phyloP scores from a whole-genome alignment of 2,888 invertebrate species.

The Seira musarum region DNA sequence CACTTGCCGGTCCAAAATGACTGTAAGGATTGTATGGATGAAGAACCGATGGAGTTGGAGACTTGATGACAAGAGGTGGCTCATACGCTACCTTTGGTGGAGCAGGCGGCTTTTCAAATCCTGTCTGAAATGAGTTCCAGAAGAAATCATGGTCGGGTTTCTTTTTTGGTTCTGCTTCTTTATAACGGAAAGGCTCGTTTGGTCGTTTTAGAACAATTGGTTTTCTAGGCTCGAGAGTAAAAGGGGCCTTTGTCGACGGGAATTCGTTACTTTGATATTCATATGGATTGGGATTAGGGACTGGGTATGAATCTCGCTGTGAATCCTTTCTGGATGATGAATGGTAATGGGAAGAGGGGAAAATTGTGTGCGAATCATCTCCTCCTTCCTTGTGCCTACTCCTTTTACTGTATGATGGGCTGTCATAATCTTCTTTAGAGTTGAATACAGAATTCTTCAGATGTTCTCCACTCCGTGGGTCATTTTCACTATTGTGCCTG shows the following conservation, averaged over 20 bases:
- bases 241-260: constrained; percentile 1
- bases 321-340: constrained; percentile 28
- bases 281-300: too few species aligned
- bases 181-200: constrained; percentile 53
- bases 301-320: constrained; percentile 12
- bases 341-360: constrained; percentile 35
- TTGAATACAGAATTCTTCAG: constrained; percentile 34
- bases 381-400: constrained; percentile 22
- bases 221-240: constrained; percentile 27
- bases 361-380: constrained; percentile 48
- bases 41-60: constrained; percentile 26
- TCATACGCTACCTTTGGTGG: constrained; percentile 19
- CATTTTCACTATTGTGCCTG: constrained; percentile 23
- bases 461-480: constrained; percentile 22
- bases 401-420: constrained; percentile 1
- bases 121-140: constrained; percentile 50
- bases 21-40: constrained; percentile 35
- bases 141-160: constrained; percentile 62
- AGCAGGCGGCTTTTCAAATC: not conserved
- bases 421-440: constrained; percentile 45
- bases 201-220: constrained; percentile 68
- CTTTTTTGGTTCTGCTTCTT: constrained; percentile 56
- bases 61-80: constrained; percentile 29
- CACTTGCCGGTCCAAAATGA: not conserved
- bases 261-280: constrained; percentile 32